Conservation (phyloP, 1,140 invertebrate genomes). For the Drosophila ogumai region DNA sequence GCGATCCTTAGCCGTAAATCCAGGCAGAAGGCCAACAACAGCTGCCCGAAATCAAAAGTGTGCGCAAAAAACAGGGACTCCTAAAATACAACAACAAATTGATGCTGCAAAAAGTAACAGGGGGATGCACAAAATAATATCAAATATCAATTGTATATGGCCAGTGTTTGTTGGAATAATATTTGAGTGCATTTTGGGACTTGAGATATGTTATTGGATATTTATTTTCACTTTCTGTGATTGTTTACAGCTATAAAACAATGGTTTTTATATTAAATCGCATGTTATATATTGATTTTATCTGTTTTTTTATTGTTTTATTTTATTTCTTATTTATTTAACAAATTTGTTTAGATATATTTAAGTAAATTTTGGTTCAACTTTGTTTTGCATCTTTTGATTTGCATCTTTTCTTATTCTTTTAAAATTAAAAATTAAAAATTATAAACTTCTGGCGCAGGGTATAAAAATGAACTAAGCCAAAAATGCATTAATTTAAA, state of each 20-base stretch:
- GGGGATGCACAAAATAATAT: conserved; percentile 15
- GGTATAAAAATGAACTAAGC: too few relatives aligned
- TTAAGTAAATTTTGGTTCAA: too few relatives aligned
- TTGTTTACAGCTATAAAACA: not conserved
- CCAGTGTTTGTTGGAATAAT: conserved; percentile 21
- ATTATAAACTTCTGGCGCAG: too few relatives aligned
- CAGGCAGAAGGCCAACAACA: conserved; percentile 39
- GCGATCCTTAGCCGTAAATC: conserved; percentile 39
- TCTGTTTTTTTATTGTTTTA: not conserved
- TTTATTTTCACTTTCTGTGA: not conserved
- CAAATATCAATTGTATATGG: conserved; percentile 49
- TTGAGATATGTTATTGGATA: not conserved
- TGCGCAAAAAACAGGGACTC: conserved; percentile 24
- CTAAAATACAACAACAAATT: conserved; percentile 1
- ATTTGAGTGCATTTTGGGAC: not conserved
- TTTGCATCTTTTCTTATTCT: too few relatives aligned
- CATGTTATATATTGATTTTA: not conserved
- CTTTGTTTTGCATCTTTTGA: too few relatives aligned
- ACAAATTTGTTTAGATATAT: not conserved
- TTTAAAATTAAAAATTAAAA: too few relatives aligned
- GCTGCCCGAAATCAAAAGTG: conserved; percentile 32
- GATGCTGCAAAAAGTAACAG: not conserved
- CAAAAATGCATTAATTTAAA: too few relatives aligned
- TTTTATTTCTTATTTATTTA: not conserved
- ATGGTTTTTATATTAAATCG: not conserved